Evolutionary conservation across 1,140 invertebrate species (phyloP), one percentile per base, ranked within the genome.

Genomic region (Chrysoperla carnea): DNA sequence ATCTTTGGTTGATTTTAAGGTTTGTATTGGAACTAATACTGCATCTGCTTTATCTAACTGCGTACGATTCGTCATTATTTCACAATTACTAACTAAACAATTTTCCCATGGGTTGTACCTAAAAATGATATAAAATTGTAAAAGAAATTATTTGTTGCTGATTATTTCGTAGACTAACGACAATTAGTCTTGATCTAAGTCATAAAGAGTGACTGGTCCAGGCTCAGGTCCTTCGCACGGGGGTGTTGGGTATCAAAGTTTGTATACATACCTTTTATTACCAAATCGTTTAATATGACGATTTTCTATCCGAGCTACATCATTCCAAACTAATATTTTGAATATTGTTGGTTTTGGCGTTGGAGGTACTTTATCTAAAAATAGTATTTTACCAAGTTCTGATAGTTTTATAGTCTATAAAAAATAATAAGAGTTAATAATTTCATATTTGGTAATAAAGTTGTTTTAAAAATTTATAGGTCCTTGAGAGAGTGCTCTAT

Each of bases 21-120:
- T 47, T 39, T 76, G 73, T 9, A 76, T 49, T 45, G 73, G 72
- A 47, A 76, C 67, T 3, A 76, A 43, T 0, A 75, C 68, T 0
- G 72, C 69, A 46, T 75, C 70, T 0, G 70, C 66, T 13, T 38
- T 48, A 6, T 53, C 36, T 6, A 69, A 13, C 14, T 64, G 59
- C 9, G 46, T 37, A 15, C 59, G 54, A 7, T 66, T 50, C 33
- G 72, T 72, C 4, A 61, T 64, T 33, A 76, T 40, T 39, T 51
- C 31, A 41, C 74, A 77, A 43, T 72, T 70, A 6, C 58, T 58
- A 3, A 72, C 69, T 8, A 67, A 62, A 53, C 74, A 76, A 36
- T 57, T 47, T 27, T 63, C 57, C 56, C 73, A 75, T 0, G 73
- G 72, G 42, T 68, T 55, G n/a, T 50, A 46, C 4, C 60, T 62